Conservation (phyloP, 2,113 vertebrate genomes). For the Sorex fumeus region DNA sequence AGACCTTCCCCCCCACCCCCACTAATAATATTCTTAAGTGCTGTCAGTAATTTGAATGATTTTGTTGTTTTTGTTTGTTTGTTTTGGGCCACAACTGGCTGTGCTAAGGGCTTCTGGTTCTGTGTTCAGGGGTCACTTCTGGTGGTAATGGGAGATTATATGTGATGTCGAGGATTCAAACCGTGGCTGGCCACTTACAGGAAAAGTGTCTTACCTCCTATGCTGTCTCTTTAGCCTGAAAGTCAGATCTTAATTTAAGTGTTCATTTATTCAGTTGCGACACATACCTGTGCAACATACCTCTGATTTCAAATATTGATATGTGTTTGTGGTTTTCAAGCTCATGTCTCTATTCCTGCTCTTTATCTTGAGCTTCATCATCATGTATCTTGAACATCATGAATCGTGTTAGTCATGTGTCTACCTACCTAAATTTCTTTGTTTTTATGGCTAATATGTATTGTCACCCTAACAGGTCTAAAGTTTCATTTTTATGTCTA, state of each 20-base stretch:
- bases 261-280: conserved; percentile 10
- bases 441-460: conserved; percentile 25
- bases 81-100: no score
- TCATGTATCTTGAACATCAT: neutral
- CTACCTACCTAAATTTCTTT: neutral
- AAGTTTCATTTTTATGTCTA: conserved; percentile 15
- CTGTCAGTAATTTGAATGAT: neutral
- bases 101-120: no score
- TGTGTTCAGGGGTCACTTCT: no score
- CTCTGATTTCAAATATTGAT: conserved; percentile 41
- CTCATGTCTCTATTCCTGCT: neutral
- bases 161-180: no score
- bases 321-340: neutral
- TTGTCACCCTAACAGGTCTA: conserved; percentile 15
- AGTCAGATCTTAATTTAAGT: conserved; percentile 1
- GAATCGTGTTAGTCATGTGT: no score
- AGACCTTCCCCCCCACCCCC: neutral
- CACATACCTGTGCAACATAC: neutral
- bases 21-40: neutral
- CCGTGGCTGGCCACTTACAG: no score
- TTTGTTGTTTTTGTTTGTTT: neutral
- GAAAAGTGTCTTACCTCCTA: no score
- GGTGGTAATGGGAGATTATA: no score
- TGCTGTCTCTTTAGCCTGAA: no score
- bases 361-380: neutral